Percentiles rank a stretch among this genome's conserved stretches.
Evolutionary conservation across 1,140 invertebrate species (phyloP).

Genomic region (Drosophila ercepeae): DNA sequence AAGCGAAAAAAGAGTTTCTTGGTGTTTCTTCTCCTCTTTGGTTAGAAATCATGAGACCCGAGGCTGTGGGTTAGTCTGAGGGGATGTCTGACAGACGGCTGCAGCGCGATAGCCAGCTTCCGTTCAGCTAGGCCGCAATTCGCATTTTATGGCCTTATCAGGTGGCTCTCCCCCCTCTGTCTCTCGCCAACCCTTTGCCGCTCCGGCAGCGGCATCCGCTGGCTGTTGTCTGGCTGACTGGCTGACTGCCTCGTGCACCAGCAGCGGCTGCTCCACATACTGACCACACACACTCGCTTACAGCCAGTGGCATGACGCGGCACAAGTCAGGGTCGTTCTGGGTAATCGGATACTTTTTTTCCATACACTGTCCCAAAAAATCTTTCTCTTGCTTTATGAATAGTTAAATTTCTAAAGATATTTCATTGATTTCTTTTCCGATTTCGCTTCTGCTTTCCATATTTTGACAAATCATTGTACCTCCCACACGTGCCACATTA

Average conservation of each 20-base stretch:
- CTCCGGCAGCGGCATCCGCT: constrained; percentile 25
- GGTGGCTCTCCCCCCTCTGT: constrained; percentile 9
- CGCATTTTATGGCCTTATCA: constrained; percentile 41
- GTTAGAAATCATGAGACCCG: not conserved
- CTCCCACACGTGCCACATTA: too few species aligned
- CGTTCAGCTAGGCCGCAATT: constrained; percentile 32
- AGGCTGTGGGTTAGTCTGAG: constrained; percentile 10
- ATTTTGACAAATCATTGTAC: constrained; percentile 61
- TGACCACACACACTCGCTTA: constrained; percentile 22
- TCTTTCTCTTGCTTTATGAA: too few species aligned
- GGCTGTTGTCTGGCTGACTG: constrained; percentile 26
- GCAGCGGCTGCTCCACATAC: constrained; percentile 2
- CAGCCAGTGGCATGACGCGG: constrained; percentile 32
- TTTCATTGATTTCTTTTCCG: constrained; percentile 8
- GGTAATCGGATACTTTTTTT: constrained; percentile 39
- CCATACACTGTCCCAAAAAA: too few species aligned
- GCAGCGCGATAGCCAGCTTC: constrained; percentile 37
- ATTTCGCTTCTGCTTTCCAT: constrained; percentile 12
- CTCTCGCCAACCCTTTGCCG: constrained; percentile 35
- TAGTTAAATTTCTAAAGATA: too few species aligned
- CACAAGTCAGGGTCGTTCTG: constrained; percentile 40
- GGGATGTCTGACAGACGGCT: constrained; percentile 25
- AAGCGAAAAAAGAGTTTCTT: constrained; percentile 39
- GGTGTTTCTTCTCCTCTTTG: constrained; percentile 20
- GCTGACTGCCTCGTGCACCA: constrained; percentile 1